These are phyloP conservation scores for Hypomecis punctinalis DNA, from an alignment of 2,888 invertebrate genomes.

Conservation along the genomic window DNA sequence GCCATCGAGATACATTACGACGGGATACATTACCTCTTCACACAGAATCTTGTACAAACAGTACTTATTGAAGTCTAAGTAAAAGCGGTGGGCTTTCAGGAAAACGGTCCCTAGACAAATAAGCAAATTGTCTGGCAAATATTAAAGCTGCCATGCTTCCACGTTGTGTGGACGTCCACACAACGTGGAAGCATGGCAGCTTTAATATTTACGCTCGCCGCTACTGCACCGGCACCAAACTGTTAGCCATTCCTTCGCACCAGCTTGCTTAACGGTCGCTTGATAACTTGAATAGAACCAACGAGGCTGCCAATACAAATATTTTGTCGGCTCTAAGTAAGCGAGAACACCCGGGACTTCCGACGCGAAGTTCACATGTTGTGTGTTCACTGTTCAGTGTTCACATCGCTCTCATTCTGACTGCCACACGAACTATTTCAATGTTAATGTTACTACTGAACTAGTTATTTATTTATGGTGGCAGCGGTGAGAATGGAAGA, in stretches of 20 bases:
- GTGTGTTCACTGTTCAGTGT: conserved; percentile 8
- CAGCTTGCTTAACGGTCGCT: conserved; percentile 77
- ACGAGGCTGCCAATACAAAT: conserved; percentile 64
- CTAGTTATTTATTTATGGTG: conserved; percentile 46
- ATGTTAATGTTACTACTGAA: conserved; percentile 46
- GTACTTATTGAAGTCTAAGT: conserved; percentile 57
- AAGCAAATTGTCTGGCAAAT: conserved; percentile 79
- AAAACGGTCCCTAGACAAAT: conserved; percentile 78
- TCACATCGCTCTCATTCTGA: conserved; percentile 16
- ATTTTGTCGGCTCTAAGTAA: conserved; percentile 61
- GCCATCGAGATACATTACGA: conserved; percentile 46
- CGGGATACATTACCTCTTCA: conserved; percentile 50
- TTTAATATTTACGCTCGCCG: no score
- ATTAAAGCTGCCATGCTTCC: conserved; percentile 65
- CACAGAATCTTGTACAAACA: conserved; percentile 57
- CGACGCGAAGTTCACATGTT: conserved; percentile 33
- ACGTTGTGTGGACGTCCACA: conserved; percentile 65
- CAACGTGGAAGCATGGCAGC: no score
- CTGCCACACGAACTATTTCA: conserved; percentile 26
- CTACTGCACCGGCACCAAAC: conserved; percentile 52
- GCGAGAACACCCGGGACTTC: conserved; percentile 53
- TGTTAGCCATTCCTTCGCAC: conserved; percentile 61
- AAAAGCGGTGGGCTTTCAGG: conserved; percentile 64
- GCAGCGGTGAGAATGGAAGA: conserved; percentile 54
- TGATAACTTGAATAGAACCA: conserved; percentile 74